These are phyloP conservation scores for Rhea americana DNA, from an alignment of 2,113 vertebrate genomes.

Conservation along the genomic window DNA sequence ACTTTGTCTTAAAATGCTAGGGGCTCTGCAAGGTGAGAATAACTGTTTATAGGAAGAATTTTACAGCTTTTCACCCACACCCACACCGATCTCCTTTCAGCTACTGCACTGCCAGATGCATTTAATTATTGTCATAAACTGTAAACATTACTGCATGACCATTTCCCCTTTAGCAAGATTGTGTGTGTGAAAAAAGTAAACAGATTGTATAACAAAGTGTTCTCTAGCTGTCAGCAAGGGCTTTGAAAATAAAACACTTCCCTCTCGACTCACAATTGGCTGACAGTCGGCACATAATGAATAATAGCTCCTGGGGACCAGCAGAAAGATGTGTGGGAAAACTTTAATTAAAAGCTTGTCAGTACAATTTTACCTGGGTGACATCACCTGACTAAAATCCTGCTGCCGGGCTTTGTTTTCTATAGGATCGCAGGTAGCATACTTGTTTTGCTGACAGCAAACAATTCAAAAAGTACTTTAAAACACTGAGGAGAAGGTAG, in stretches of 20 bases:
- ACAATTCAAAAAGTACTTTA: conserved; percentile 79
- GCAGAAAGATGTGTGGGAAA: conserved; percentile 86
- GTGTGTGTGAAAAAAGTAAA: conserved; percentile 77
- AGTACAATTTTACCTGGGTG: conserved; percentile 87
- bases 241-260: conserved; percentile 86
- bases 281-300: conserved; percentile 82
- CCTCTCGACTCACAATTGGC: conserved; percentile 81
- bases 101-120: conserved; percentile 69
- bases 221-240: conserved; percentile 83
- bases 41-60: conserved; percentile 57
- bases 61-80: conserved; percentile 39
- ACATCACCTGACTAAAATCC: conserved; percentile 85
- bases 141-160: conserved; percentile 65
- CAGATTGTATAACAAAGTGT: conserved; percentile 85
- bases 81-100: conserved; percentile 21
- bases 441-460: conserved; percentile 84
- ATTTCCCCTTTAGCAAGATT: conserved; percentile 75
- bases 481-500: conserved; percentile 61
- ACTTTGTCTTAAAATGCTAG: conserved; percentile 16
- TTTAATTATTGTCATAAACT: conserved; percentile 75
- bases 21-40: conserved; percentile 30
- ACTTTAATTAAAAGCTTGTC: conserved; percentile 98
- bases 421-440: conserved; percentile 73
- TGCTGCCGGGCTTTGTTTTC: conserved; percentile 81
- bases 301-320: conserved; percentile 82